phyloP scores from a whole-genome alignment of 53 echinoderm and acorn worm species.

The Luidia sarsii region DNA sequence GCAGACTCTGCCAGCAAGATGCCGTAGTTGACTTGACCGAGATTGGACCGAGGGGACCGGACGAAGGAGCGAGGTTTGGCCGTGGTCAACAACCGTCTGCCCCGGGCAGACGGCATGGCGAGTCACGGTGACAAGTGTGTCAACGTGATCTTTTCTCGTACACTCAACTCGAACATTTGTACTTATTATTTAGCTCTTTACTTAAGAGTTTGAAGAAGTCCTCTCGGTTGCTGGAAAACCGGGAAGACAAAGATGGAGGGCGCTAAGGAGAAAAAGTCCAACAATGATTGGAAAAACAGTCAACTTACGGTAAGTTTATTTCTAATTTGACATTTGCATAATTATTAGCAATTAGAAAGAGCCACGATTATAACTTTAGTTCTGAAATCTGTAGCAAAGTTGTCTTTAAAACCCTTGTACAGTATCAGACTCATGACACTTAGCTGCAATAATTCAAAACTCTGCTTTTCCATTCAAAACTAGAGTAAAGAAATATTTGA shows the following conservation, averaged over 20 bases:
- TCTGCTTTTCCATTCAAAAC: no score
- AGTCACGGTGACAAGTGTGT: conserved; percentile 22
- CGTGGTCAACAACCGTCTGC: conserved; percentile 1
- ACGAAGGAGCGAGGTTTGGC: no score
- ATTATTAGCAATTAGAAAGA: no score
- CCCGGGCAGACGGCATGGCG: conserved; percentile 41
- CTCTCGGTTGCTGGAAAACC: background rate
- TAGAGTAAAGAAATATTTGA: no score
- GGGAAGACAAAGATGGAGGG: background rate
- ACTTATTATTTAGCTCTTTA: background rate
- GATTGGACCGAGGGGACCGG: conserved; percentile 3
- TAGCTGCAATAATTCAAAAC: no score
- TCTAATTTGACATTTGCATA: no score
- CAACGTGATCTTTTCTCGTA: conserved; percentile 20
- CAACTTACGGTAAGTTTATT: conserved; percentile 75
- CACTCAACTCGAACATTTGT: conserved; percentile 17
- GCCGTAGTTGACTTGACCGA: background rate
- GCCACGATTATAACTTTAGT: no score
- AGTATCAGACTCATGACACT: no score
- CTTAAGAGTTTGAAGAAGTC: background rate
- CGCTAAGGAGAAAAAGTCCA: conserved; percentile 10
- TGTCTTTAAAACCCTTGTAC: no score
- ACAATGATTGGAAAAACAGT: conserved; percentile 79
- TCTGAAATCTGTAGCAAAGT: no score
- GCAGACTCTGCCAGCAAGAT: no score